Conservation (phyloP, 2,797 vertebrate genomes). For the Miichthys miiuy region DNA sequence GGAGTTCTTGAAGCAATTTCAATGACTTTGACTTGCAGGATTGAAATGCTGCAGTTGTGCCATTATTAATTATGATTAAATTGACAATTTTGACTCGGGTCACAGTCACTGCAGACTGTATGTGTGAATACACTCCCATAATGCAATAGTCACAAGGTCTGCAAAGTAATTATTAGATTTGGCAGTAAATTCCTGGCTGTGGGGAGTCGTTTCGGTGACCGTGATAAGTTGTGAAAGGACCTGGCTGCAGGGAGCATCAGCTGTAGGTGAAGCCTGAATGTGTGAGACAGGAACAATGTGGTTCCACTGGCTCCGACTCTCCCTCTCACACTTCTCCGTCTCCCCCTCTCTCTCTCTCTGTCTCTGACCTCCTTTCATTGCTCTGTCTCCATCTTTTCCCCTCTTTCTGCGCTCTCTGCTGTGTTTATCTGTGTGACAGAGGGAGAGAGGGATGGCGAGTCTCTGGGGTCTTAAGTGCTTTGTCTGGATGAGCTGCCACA, state of each 20-base stretch:
- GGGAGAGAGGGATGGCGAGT: conserved; percentile 5
- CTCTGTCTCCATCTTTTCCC: conserved; percentile 17
- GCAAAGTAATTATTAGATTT: conserved; percentile 72
- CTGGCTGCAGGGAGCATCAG: conserved; percentile 49
- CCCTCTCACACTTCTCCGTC: not conserved
- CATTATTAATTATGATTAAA: conserved; percentile 82
- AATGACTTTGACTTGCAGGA: conserved; percentile 72
- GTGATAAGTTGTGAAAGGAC: conserved; percentile 62
- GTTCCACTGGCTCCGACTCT: not conserved
- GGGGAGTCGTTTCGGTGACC: conserved; percentile 29
- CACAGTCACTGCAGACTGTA: conserved; percentile 57
- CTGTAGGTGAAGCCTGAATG: conserved; percentile 58
- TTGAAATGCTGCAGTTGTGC: conserved; percentile 70
- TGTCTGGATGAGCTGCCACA: conserved; percentile 40
- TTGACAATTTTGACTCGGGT: conserved; percentile 75
- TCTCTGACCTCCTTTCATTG: conserved; percentile 8
- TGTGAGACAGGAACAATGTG: conserved; percentile 57
- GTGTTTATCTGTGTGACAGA: conserved; percentile 43
- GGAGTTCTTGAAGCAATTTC: conserved; percentile 67
- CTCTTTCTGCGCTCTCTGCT: conserved; percentile 18
- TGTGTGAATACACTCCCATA: conserved; percentile 57
- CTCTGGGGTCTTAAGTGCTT: conserved; percentile 31
- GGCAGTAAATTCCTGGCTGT: conserved; percentile 51
- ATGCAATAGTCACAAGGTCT: conserved; percentile 60
- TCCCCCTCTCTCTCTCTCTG: not conserved